Conservation (phyloP, 2,113 vertebrate genomes). For the Nicator chloris region DNA sequence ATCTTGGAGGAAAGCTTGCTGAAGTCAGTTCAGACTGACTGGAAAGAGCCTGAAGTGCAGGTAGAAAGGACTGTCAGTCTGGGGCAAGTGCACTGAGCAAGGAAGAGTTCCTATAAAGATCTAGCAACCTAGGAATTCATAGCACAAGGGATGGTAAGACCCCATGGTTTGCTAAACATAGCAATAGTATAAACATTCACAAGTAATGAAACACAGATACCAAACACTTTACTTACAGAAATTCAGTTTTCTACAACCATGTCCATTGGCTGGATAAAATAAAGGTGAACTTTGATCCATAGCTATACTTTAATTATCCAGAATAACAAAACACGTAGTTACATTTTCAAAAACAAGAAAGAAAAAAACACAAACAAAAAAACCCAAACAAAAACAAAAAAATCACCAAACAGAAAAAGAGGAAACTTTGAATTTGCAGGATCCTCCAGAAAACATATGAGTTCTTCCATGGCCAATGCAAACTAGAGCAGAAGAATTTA, state of each 20-base stretch:
- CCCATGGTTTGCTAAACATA: background rate
- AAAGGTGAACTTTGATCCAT: background rate
- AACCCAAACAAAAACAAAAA: background rate
- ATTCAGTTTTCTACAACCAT: background rate
- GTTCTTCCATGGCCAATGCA: background rate
- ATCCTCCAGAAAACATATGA: background rate
- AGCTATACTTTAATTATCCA: background rate
- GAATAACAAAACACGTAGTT: background rate
- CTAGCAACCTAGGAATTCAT: background rate
- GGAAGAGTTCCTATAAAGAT: background rate
- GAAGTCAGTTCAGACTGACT: background rate
- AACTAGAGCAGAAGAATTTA: background rate
- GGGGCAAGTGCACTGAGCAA: background rate
- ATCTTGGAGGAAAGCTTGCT: background rate
- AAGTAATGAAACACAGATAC: background rate
- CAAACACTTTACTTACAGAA: background rate
- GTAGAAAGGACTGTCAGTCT: background rate
- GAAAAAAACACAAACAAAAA: background rate
- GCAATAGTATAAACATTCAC: background rate
- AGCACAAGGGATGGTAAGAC: background rate
- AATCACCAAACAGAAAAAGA: background rate
- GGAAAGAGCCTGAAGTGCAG: background rate
- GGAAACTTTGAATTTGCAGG: background rate
- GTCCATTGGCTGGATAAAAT: background rate
- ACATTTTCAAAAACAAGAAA: background rate